Percentiles rank a stretch among this genome's conserved stretches.
Evolutionary conservation across 2,888 invertebrate genomes (phyloP).

Genomic region (Gibbula magus): DNA sequence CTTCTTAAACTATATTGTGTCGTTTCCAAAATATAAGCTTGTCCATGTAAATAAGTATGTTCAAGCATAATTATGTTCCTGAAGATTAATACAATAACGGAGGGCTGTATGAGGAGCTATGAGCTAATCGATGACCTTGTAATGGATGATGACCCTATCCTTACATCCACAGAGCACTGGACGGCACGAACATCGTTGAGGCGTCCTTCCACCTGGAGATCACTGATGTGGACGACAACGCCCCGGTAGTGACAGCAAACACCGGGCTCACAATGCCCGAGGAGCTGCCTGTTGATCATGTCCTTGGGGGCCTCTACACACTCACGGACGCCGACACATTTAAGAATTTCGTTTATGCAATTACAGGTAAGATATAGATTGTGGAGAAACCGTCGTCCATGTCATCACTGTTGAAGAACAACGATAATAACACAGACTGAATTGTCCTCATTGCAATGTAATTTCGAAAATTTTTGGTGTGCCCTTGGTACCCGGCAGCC

Average conservation of each 20-base stretch:
- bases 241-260: background rate
- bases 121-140: no score
- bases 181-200: background rate
- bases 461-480: no score
- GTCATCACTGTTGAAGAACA: background rate
- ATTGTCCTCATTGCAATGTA: no score
- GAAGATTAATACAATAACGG: no score
- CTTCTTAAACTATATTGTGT: no score
- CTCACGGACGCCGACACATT: background rate
- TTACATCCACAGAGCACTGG: background rate
- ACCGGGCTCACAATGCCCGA: background rate
- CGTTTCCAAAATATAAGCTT: no score
- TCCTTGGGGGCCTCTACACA: background rate
- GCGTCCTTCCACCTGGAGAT: background rate
- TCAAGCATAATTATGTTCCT: no score
- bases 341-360: background rate
- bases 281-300: background rate
- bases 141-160: no score
- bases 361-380: background rate
- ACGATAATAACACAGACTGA: no score
- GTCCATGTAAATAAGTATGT: no score
- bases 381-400: background rate
- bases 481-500: no score
- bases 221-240: background rate
- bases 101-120: no score